Evolutionary conservation across 2,113 vertebrate genomes (phyloP).

Genomic region (Salminus brasiliensis): DNA sequence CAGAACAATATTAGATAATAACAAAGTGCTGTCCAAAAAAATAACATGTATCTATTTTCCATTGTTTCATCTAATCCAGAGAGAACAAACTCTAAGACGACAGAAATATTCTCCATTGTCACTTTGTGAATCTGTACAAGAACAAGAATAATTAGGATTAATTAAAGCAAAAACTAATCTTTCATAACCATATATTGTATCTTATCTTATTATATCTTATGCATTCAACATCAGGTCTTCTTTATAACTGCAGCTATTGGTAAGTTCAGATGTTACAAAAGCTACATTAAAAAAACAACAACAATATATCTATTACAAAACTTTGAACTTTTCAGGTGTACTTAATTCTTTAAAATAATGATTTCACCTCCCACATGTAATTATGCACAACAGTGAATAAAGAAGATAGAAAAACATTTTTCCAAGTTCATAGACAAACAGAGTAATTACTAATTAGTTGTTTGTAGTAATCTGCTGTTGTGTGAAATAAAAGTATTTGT

Average conservation of each 20-base stretch:
- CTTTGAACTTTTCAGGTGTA: too few species aligned
- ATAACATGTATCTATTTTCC: slow-evolving; percentile 36
- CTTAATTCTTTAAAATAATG: too few species aligned
- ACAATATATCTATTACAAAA: too few species aligned
- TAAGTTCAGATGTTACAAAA: too few species aligned
- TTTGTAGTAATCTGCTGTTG: neutral
- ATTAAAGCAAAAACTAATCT: neutral
- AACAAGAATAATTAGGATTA: neutral
- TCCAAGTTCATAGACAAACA: too few species aligned
- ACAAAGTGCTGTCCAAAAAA: slow-evolving; percentile 31
- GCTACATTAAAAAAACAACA: too few species aligned
- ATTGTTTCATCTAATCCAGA: slow-evolving; percentile 50
- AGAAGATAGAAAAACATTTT: too few species aligned
- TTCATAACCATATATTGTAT: neutral
- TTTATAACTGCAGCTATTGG: neutral
- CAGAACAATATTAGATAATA: slow-evolving; percentile 41
- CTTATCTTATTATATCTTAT: neutral
- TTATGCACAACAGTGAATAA: too few species aligned
- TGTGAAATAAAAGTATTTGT: too few species aligned
- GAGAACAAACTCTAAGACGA: slow-evolving; percentile 37
- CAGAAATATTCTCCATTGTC: slow-evolving; percentile 41
- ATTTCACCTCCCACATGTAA: too few species aligned
- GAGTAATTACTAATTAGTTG: neutral
- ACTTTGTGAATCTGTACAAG: slow-evolving; percentile 11
- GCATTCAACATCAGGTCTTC: neutral